Evolutionary conservation across 2,888 invertebrate genomes (phyloP), one percentile per base, ranked within the genome.

Genomic region (Lasioglossum oenotherae): DNA sequence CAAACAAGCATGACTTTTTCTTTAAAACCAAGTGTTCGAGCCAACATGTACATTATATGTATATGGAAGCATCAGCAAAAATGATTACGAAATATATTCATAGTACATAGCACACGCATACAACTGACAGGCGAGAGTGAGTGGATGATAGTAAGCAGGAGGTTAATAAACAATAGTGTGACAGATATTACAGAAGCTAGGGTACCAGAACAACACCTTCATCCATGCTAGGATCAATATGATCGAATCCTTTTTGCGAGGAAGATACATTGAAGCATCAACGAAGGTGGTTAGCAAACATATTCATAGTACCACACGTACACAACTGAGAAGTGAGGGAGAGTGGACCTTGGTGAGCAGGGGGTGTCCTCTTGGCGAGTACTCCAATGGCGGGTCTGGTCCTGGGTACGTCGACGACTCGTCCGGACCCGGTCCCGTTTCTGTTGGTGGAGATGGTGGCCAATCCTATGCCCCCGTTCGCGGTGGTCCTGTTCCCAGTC

Each of bases 301-400:
- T 69, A 38, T 69, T 53, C 35, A 14, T 31, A 82, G 95, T 49
- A 53, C 53, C 97, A 38, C 96, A 95, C 93, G 95, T 95, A 92
- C 96, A 95, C 81, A 97, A 96, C 93, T 97, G 98, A 84, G 97
- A 96, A 38, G 97, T 96, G 44, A 97, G 96, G 1, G 97, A 97
- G 41, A 97, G 95, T 23, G 97, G 96, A 35, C 97, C 97, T 31
- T 97, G 95, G 74, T 95, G 96, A 76, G 96, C 96, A 74, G 96
- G 92, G 93, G 96, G 96, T 69, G 96, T 95, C 83, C 96, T 96
- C 91, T 96, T 95, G 77, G 96, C 95, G 88, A 96, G 94, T 80
- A 96, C 95, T 86, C 96, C 94, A 84, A 96, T 96, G 91, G 96
- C 95, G 71, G 96, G 95, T 90, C 96, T 96, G 35, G 96, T 96